A percentile compares a stretch with the other conserved stretches of the same genome.
Conservation (phyloP, 30 jellyfish, hydroid and myxozoan genomes). For the Nemopilema nomurai region DNA sequence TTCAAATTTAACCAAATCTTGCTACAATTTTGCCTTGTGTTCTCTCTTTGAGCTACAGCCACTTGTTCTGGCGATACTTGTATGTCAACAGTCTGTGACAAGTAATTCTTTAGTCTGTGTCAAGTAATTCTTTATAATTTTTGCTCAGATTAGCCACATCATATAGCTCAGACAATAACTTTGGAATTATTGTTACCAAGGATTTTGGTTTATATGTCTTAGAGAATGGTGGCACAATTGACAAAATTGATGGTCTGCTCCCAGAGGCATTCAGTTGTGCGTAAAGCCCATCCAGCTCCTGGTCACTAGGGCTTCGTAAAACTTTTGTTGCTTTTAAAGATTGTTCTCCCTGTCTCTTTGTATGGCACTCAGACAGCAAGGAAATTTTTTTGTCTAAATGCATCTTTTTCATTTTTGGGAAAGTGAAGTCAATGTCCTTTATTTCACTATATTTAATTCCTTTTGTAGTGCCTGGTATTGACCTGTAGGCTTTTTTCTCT, state of each 20-base stretch:
- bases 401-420: too few relatives aligned
- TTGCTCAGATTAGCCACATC: not conserved
- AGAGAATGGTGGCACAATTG: too few relatives aligned
- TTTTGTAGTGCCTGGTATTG: not conserved
- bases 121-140: not conserved
- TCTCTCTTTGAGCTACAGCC: slow-evolving; percentile 11
- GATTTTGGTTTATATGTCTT: too few relatives aligned
- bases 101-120: too few relatives aligned
- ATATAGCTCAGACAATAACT: too few relatives aligned
- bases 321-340: not conserved
- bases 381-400: too few relatives aligned
- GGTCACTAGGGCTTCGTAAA: not conserved
- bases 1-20: not conserved
- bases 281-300: not conserved
- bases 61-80: too few relatives aligned
- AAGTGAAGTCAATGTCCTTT: too few relatives aligned
- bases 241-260: too few relatives aligned
- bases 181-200: too few relatives aligned
- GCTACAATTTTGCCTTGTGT: slow-evolving; percentile 1
- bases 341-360: not conserved
- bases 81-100: not conserved
- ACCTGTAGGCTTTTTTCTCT: not conserved
- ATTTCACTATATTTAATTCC: too few relatives aligned
- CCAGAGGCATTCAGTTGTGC: not conserved
- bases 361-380: too few relatives aligned